Evolutionary conservation across 2,888 invertebrate species (phyloP).

Genomic region (Caenorhabditis sp.): DNA sequence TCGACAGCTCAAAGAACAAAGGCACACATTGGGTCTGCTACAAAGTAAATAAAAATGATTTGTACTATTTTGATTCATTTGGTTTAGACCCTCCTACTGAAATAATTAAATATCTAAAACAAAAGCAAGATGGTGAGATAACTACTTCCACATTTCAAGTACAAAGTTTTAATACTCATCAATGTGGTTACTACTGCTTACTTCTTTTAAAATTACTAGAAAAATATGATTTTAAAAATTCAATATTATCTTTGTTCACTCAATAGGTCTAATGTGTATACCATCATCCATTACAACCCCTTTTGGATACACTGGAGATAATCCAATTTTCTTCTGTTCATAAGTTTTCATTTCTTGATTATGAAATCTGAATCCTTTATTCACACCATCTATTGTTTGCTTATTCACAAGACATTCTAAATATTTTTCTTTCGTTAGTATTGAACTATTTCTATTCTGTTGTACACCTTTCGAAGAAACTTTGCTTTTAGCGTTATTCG

Average conservation of each 20-base stretch:
- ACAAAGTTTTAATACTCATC: slow-evolving; percentile 15
- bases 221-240: slow-evolving; percentile 9
- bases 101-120: too few species aligned
- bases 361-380: slow-evolving; percentile 61
- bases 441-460: slow-evolving; percentile 63
- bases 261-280: slow-evolving; percentile 52
- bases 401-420: slow-evolving; percentile 59
- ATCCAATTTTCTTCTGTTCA: slow-evolving; percentile 62
- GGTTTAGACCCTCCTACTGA: too few species aligned
- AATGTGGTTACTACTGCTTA: slow-evolving; percentile 20
- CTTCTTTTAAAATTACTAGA: slow-evolving; percentile 12
- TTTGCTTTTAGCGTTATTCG: slow-evolving; percentile 35
- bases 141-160: slow-evolving; percentile 22
- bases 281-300: slow-evolving; percentile 69
- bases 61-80: not conserved
- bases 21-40: slow-evolving; percentile 65
- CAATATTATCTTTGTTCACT: not conserved
- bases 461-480: slow-evolving; percentile 64
- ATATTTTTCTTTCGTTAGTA: slow-evolving; percentile 67
- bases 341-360: slow-evolving; percentile 66
- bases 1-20: slow-evolving; percentile 18
- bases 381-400: slow-evolving; percentile 58
- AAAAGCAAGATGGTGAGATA: not conserved
- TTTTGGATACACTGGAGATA: slow-evolving; percentile 67
- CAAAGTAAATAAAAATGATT: slow-evolving; percentile 1